Base-by-base conservation (phyloP, 92 coral and sea anemone genomes). In the Muricea muricata region DNA sequence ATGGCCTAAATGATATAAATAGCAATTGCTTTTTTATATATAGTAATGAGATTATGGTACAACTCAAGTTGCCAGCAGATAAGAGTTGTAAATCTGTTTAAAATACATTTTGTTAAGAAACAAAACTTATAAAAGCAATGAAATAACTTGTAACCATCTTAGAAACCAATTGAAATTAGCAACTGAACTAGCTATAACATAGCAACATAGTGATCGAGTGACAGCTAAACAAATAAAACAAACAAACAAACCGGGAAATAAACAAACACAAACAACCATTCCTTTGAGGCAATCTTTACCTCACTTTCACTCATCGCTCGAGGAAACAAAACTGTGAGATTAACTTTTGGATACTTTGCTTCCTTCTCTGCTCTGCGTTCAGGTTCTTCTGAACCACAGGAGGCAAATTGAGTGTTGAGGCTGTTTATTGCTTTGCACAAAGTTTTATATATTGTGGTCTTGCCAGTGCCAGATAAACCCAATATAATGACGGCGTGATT, bases 401-500 rank as follows among this genome's bases (percentile, higher is more conserved):
- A 35, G 37, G 80, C 65, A 15, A 86, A 79, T 58, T 87, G 90
- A 28, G 87, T 72, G 83, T 87, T 91, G 63, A 96, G 90, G 65
- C 84, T 94, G 89, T 92, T 96, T 39, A 93, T 71, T 28, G 91
- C 93, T 75, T 93, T 85, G 24, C 90, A 80, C 29, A 96, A 80
- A 25, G 98, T 90, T 12, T 84, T 90, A 74, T 91, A 90, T 4
- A 94, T 56, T 6, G 98, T 87, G 42, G 93, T 88, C 77, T 96
- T 96, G n/a, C 99, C 99, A 46, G 98, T 85, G 30, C 99, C 99
- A 65, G 99, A 90, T 15, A 88, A 79, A 18, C 99, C 99, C 46
- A 96, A 60, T 25, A 96, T 86, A 57, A 96, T 90, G 41, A 87
- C 94, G 68, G 89, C 90, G 10, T 87, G 88, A 85, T 81, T 90